These are phyloP conservation scores for Hermatobates lingyangjiaoensis DNA, from an alignment of 1,140 invertebrate genomes.

Conservation along the genomic window DNA sequence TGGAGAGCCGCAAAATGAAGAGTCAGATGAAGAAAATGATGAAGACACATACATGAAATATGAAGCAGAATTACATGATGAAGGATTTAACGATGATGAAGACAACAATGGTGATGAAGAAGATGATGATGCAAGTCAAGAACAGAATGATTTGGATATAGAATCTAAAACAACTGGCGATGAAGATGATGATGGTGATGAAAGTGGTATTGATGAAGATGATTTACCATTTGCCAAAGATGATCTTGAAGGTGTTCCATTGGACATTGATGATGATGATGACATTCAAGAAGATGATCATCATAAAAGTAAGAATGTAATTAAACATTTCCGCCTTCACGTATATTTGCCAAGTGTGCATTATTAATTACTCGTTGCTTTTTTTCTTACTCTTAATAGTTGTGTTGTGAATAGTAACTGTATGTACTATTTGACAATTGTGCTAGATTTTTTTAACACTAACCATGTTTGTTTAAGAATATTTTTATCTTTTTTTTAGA, in stretches of 20 bases:
- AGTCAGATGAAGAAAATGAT: conserved; percentile 9
- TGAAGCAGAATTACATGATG: conserved; percentile 13
- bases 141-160: conserved; percentile 1
- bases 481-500: too few relatives aligned
- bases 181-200: conserved; percentile 4
- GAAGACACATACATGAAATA: conserved; percentile 19
- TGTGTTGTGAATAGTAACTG: too few relatives aligned
- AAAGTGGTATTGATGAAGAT: background rate
- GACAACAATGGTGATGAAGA: conserved; percentile 3
- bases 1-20: conserved; percentile 19
- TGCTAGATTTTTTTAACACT: too few relatives aligned
- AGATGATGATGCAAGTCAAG: conserved; percentile 1
- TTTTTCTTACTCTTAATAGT: too few relatives aligned
- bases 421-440: too few relatives aligned
- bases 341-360: too few relatives aligned
- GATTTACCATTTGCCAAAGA: background rate
- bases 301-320: too few relatives aligned
- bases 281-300: too few relatives aligned
- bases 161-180: background rate
- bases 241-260: background rate
- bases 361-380: too few relatives aligned
- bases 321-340: too few relatives aligned
- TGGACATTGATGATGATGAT: background rate
- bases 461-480: too few relatives aligned
- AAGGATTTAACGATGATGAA: background rate